Conservation (phyloP, 2,113 vertebrate genomes). For the Dasyornis broadbenti region DNA sequence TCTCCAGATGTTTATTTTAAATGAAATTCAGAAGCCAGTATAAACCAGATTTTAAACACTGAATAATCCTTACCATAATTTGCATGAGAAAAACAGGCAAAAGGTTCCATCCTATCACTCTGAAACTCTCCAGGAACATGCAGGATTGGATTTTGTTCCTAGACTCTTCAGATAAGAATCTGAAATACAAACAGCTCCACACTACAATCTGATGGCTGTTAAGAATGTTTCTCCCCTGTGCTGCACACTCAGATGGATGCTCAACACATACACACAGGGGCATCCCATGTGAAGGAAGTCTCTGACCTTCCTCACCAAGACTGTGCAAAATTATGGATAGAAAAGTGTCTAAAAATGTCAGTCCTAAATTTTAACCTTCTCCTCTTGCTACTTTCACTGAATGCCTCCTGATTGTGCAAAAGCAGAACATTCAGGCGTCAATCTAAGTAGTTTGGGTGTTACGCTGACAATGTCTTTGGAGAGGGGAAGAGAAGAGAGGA, state of each 20-base stretch:
- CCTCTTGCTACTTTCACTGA: background rate
- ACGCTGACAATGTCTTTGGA: slow-evolving; percentile 20
- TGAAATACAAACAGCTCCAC: background rate
- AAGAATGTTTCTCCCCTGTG: background rate
- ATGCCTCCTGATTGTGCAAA: slow-evolving; percentile 42
- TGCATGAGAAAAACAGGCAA: slow-evolving; percentile 15
- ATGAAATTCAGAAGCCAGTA: slow-evolving; percentile 48
- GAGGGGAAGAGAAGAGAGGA: slow-evolving; percentile 26
- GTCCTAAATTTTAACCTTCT: background rate
- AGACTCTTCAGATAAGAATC: background rate
- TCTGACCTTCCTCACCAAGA: background rate
- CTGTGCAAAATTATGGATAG: background rate
- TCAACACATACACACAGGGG: background rate
- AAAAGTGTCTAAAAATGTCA: background rate
- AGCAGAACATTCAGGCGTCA: slow-evolving; percentile 20
- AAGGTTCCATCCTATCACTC: background rate
- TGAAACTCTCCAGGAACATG: background rate
- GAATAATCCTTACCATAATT: slow-evolving; percentile 16
- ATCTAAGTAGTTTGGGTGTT: slow-evolving; percentile 7
- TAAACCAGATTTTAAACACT: slow-evolving; percentile 45
- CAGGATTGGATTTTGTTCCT: background rate
- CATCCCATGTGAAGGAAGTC: background rate
- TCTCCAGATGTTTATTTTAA: slow-evolving; percentile 52
- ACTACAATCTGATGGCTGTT: background rate
- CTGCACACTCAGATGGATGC: background rate